These are phyloP conservation scores for Astur gentilis DNA, from an alignment of 2,113 vertebrate species.

Conservation along the genomic window DNA sequence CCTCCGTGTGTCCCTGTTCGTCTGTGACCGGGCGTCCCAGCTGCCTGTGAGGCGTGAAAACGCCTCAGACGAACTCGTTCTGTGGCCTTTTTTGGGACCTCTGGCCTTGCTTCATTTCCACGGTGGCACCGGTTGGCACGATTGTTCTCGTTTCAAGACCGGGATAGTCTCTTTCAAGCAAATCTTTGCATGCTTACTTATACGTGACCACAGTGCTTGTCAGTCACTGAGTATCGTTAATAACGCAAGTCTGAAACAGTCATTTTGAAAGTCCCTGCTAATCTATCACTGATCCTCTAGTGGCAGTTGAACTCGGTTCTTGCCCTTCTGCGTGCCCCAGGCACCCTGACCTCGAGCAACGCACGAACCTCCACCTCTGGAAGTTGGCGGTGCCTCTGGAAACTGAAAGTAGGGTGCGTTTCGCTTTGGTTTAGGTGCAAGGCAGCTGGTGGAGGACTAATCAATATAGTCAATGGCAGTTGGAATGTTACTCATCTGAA, in stretches of 20 bases:
- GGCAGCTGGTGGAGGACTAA: not conserved
- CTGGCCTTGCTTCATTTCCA: not conserved
- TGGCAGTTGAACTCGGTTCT: not conserved
- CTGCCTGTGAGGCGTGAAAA: not conserved
- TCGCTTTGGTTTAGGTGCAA: not conserved
- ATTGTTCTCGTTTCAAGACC: not conserved
- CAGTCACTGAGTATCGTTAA: not conserved
- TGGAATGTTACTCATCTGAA: not conserved
- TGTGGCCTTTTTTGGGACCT: not conserved
- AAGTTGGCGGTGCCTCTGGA: not conserved
- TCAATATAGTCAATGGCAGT: not conserved
- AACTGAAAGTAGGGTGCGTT: not conserved
- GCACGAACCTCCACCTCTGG: not conserved
- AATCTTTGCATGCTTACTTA: not conserved
- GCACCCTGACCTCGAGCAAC: not conserved
- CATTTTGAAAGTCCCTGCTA: not conserved
- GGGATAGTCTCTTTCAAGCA: not conserved
- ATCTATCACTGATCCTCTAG: accelerated
- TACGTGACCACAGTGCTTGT: accelerated
- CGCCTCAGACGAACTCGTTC: too few relatives aligned
- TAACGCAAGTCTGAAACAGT: not conserved
- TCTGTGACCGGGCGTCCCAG: not conserved
- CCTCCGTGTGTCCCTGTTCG: accelerated
- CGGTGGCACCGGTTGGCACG: not conserved
- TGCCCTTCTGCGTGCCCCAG: not conserved